A percentile compares a stretch with the other conserved stretches of the same genome.
phyloP scores from a whole-genome alignment of 2,888 invertebrate genomes.

The Amiota communis region DNA sequence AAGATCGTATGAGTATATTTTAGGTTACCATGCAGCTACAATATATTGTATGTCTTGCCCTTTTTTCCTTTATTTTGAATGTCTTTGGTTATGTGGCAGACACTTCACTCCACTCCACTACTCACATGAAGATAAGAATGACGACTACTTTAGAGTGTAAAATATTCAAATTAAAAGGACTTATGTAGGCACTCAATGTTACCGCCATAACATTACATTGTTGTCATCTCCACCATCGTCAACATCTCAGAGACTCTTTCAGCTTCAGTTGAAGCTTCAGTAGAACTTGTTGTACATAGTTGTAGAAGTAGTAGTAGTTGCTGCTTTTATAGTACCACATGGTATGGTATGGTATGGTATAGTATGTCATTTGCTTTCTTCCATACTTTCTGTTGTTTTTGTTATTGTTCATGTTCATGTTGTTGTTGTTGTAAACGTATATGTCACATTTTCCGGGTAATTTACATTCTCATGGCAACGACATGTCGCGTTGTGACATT shows the following conservation, averaged over 20 bases:
- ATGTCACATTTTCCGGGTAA: conserved; percentile 64
- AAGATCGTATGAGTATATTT: no score
- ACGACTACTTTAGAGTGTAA: conserved; percentile 41
- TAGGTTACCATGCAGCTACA: background rate
- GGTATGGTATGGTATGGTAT: background rate
- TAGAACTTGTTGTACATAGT: no score
- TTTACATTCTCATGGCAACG: conserved; percentile 62
- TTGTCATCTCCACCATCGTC: conserved; percentile 42
- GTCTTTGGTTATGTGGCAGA: no score
- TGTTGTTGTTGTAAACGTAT: conserved; percentile 40
- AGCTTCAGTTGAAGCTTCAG: no score
- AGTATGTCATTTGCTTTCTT: conserved; percentile 34
- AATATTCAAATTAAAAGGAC: conserved; percentile 70
- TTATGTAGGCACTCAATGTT: conserved; percentile 68
- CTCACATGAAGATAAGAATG: background rate
- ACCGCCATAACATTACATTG: conserved; percentile 62
- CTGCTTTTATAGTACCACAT: no score
- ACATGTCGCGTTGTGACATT: background rate
- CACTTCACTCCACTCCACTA: background rate
- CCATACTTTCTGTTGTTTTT: background rate
- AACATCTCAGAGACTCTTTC: conserved; percentile 32
- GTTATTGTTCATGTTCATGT: conserved; percentile 18
- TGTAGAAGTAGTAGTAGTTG: no score
- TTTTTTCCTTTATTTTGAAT: no score
- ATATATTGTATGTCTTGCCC: background rate